phyloP scores from a whole-genome alignment of 2,888 invertebrate genomes.

The Brachycybe producta region DNA sequence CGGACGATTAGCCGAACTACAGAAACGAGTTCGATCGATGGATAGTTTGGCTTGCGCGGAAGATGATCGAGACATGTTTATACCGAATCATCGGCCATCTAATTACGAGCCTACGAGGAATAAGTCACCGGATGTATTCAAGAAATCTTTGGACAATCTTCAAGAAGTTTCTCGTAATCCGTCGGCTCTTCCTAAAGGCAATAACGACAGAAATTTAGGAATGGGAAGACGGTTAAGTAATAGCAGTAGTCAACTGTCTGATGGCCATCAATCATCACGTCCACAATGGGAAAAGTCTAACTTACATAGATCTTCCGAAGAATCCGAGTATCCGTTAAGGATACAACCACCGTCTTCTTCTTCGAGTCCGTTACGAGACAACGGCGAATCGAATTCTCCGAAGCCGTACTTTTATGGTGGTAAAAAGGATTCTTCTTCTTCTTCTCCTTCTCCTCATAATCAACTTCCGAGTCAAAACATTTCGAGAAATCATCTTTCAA shows the following conservation, averaged over 20 bases:
- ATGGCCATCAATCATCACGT: neutral
- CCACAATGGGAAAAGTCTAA: too few relatives aligned
- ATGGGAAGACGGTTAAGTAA: slow-evolving; percentile 6
- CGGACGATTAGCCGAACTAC: slow-evolving; percentile 1
- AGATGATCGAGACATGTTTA: slow-evolving; percentile 4
- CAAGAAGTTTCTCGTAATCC: neutral
- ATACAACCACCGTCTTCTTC: too few relatives aligned
- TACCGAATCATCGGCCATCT: slow-evolving; percentile 1
- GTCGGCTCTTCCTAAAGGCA: neutral
- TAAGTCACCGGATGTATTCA: neutral
- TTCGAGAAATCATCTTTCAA: neutral
- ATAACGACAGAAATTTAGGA: too few relatives aligned
- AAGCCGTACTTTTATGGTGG: slow-evolving; percentile 4
- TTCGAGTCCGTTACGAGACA: too few relatives aligned
- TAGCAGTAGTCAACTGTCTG: slow-evolving; percentile 10
- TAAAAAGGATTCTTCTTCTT: neutral
- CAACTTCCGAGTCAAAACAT: neutral
- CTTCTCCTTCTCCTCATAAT: neutral
- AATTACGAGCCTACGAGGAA: neutral
- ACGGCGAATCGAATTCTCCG: slow-evolving; percentile 1
- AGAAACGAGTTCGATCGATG: slow-evolving; percentile 15
- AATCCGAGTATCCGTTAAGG: too few relatives aligned
- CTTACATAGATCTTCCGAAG: too few relatives aligned
- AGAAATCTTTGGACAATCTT: slow-evolving; percentile 11
- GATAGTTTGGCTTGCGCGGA: slow-evolving; percentile 11